Percentiles rank a stretch among this genome's conserved stretches.
Conservation (phyloP, 2,888 invertebrate species). For the Octonoba sinensis region DNA sequence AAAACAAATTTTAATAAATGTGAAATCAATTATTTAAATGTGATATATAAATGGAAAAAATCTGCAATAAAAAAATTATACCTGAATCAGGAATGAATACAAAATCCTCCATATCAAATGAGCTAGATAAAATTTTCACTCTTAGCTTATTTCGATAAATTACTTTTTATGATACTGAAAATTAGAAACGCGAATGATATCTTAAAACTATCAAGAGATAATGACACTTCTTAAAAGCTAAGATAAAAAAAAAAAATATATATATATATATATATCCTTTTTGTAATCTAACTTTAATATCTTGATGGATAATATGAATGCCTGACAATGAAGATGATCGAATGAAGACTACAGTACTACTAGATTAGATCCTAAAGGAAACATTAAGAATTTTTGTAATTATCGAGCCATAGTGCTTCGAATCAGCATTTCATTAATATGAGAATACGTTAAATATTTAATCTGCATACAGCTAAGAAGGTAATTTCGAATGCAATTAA, state of each 20-base stretch:
- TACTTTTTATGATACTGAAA: too few species aligned
- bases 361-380: conserved; percentile 9
- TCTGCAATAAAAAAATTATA: too few species aligned
- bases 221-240: conserved; percentile 10
- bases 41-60: too few species aligned
- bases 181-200: too few species aligned
- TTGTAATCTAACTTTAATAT: conserved; percentile 31
- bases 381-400: conserved; percentile 60
- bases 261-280: conserved; percentile 26
- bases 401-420: conserved; percentile 37
- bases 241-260: conserved; percentile 48
- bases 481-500: conserved; percentile 61
- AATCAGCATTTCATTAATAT: conserved; percentile 57
- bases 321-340: neutral
- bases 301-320: conserved; percentile 36
- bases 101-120: too few species aligned
- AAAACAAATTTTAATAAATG: too few species aligned
- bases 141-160: too few species aligned
- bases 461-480: conserved; percentile 35
- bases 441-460: conserved; percentile 60
- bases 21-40: too few species aligned
- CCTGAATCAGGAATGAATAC: too few species aligned
- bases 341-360: neutral
- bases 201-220: neutral
- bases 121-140: too few species aligned